Evolutionary conservation across 1,140 invertebrate species (phyloP).

Genomic region (Aphaenogaster rudis): DNA sequence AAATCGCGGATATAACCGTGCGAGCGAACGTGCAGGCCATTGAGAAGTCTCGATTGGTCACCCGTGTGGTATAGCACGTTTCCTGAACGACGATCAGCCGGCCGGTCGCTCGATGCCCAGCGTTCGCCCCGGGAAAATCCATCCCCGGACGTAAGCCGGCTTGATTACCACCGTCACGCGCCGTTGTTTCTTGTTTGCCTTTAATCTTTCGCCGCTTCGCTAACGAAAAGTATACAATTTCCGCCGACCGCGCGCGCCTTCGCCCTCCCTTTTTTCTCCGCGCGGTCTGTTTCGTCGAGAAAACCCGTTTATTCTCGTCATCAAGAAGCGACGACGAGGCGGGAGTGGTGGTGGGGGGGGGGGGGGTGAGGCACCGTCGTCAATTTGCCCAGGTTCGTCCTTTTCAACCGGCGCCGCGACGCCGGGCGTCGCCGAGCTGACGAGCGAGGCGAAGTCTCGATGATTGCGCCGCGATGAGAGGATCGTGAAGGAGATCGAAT

Average conservation of each 20-base stretch:
- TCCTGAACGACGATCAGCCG: slow-evolving; percentile 41
- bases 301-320: slow-evolving; percentile 20
- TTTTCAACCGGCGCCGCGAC: slow-evolving; percentile 1
- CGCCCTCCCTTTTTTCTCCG: neutral
- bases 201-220: slow-evolving; percentile 73
- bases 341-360: no score
- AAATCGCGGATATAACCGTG: neutral
- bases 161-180: slow-evolving; percentile 54
- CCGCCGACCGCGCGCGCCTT: slow-evolving; percentile 34
- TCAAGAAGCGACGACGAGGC: neutral
- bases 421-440: neutral
- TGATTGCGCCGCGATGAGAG: slow-evolving; percentile 28
- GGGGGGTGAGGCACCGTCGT: neutral
- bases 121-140: slow-evolving; percentile 48
- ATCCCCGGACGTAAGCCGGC: slow-evolving; percentile 57
- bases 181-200: slow-evolving; percentile 78
- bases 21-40: neutral
- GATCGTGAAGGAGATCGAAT: slow-evolving; percentile 15
- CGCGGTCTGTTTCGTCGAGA: slow-evolving; percentile 9
- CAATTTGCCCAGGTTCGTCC: neutral
- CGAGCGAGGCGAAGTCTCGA: neutral
- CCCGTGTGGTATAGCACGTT: slow-evolving; percentile 11
- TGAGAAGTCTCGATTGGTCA: slow-evolving; percentile 48
- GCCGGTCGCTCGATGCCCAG: neutral
- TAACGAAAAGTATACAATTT: slow-evolving; percentile 78